Percentiles rank a stretch among this genome's conserved stretches.
These are phyloP conservation scores for Lophotriccus pileatus DNA, from an alignment of 2,797 vertebrate genomes.

Conservation along the genomic window DNA sequence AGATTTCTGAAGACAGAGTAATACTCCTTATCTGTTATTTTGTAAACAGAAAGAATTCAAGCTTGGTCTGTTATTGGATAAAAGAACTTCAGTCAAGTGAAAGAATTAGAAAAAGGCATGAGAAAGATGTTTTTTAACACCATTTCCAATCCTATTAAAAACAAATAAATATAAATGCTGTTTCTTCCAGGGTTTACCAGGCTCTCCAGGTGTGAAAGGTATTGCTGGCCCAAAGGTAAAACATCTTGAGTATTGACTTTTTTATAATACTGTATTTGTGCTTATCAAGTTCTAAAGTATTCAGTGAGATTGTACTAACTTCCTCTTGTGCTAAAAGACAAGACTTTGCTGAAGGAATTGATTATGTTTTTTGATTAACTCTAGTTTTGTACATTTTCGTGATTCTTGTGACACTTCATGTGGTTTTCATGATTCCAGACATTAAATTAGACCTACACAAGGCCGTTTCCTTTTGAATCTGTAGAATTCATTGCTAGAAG, in stretches of 20 bases:
- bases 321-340: not conserved
- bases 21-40: not conserved
- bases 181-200: slow-evolving; percentile 87
- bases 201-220: slow-evolving; percentile 87
- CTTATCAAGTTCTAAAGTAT: not conserved
- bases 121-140: not conserved
- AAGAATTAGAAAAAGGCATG: not conserved
- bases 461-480: not conserved
- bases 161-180: not conserved
- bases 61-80: not conserved
- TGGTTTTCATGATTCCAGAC: not conserved
- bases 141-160: not conserved
- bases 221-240: slow-evolving; percentile 86
- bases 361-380: not conserved
- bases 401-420: not conserved
- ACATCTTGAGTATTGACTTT: not conserved
- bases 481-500: not conserved
- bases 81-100: not conserved
- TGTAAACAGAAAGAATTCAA: not conserved
- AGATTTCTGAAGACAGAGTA: not conserved
- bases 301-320: not conserved
- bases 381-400: not conserved
- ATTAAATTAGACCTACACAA: not conserved
- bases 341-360: not conserved
- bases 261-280: not conserved